Conservation (phyloP, 1,140 invertebrate species). For the Tetranychus cinnabarinus region DNA sequence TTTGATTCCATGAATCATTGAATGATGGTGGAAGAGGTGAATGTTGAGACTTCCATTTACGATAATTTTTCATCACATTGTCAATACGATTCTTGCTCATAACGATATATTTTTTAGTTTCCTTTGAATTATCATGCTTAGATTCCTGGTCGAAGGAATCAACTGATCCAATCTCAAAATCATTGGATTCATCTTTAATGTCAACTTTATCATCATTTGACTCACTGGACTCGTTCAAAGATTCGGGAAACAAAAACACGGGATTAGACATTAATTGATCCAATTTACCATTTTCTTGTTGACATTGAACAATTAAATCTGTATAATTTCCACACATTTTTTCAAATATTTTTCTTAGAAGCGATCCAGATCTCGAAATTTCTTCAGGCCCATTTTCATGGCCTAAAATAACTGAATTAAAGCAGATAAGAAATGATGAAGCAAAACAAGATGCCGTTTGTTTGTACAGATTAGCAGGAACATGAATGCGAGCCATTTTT, state of each 20-base stretch:
- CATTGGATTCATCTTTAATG: not conserved
- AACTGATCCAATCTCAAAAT: not conserved
- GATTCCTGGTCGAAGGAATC: not conserved
- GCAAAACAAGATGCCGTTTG: constrained; percentile 76
- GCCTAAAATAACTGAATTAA: constrained; percentile 40
- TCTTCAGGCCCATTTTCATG: no score
- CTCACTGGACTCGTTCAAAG: not conserved
- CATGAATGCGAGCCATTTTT: constrained; percentile 62
- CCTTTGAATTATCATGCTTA: not conserved
- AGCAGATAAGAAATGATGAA: constrained; percentile 58
- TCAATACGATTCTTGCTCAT: not conserved
- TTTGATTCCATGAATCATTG: not conserved
- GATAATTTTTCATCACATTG: not conserved
- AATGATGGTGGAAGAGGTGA: not conserved
- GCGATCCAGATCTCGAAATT: constrained; percentile 21
- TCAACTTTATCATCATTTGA: not conserved
- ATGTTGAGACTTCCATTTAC: constrained; percentile 1
- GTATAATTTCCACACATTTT: not conserved
- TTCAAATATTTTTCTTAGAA: not conserved
- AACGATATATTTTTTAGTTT: not conserved
- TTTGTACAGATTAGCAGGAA: constrained; percentile 71
- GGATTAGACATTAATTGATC: not conserved
- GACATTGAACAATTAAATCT: not conserved
- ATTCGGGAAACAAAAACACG: not conserved
- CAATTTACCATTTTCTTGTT: not conserved